Conservation (phyloP, 1,140 invertebrate species). For the Diachasmimorpha longicaudata region DNA sequence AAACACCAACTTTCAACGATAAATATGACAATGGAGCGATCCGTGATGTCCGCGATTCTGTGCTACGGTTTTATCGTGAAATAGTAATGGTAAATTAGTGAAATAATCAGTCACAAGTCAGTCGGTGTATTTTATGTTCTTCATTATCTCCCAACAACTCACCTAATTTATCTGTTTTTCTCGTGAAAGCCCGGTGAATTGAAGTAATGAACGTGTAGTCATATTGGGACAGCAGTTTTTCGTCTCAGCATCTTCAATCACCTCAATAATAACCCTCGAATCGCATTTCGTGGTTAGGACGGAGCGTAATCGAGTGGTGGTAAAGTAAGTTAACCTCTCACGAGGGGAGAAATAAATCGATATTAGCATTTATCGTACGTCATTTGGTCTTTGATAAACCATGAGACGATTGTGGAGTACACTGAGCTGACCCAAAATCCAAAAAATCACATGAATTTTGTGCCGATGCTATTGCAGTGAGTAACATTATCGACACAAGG, state of each 20-base stretch:
- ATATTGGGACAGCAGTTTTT: background rate
- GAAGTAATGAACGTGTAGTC: background rate
- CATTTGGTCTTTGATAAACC: background rate
- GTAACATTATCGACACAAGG: background rate
- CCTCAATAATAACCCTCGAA: background rate
- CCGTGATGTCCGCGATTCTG: slow-evolving; percentile 22
- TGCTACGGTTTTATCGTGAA: slow-evolving; percentile 56
- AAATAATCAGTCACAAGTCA: slow-evolving; percentile 12
- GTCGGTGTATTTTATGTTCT: slow-evolving; percentile 7
- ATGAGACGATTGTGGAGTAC: background rate
- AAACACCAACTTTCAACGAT: background rate
- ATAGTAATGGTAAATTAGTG: slow-evolving; percentile 42
- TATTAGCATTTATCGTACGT: background rate
- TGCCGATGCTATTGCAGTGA: background rate
- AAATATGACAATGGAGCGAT: slow-evolving; percentile 16
- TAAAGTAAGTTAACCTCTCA: background rate
- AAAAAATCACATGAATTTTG: background rate
- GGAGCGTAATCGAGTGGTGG: background rate
- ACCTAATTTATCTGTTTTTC: background rate
- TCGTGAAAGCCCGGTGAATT: background rate
- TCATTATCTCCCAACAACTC: background rate
- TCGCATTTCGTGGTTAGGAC: background rate
- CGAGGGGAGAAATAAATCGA: background rate
- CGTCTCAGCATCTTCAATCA: background rate
- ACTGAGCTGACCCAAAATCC: background rate